These are phyloP conservation scores for Chaetorhynchus papuensis DNA, from an alignment of 2,113 vertebrate species.

Conservation along the genomic window DNA sequence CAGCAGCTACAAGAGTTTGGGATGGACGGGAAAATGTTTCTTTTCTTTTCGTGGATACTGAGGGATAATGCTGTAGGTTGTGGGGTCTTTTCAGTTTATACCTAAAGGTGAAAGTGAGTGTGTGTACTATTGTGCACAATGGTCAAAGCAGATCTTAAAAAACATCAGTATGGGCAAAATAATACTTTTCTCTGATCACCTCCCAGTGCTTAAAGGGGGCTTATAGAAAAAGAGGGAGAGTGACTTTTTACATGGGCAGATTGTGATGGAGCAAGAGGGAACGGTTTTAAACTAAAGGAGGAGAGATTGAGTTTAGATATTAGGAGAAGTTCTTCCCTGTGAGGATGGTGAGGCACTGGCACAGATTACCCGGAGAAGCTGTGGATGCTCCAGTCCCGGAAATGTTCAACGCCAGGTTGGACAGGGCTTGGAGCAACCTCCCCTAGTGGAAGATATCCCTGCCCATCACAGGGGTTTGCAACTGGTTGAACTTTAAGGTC, in stretches of 20 bases:
- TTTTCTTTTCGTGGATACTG: neutral
- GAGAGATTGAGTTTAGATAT: neutral
- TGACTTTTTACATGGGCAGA: neutral
- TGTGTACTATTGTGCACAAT: fast-evolving
- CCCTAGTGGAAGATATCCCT: neutral
- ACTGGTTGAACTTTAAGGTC: neutral
- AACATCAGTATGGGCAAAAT: neutral
- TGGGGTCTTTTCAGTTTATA: neutral
- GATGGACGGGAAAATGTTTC: fast-evolving
- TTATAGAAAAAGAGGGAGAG: neutral
- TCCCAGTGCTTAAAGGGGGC: neutral
- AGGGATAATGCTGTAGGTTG: neutral
- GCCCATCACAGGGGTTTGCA: neutral
- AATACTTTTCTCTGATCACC: neutral
- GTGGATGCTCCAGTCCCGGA: neutral
- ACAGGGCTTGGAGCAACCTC: neutral
- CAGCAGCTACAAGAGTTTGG: neutral
- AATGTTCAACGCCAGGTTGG: neutral
- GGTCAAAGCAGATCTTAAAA: neutral
- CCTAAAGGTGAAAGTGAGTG: fast-evolving
- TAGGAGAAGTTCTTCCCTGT: too few relatives aligned
- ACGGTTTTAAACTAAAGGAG: neutral
- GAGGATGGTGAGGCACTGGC: neutral
- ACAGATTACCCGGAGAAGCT: neutral
- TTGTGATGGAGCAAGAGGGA: neutral